Evolutionary conservation across 2,113 vertebrate genomes (phyloP).

Genomic region (Ammodytes dubius): DNA sequence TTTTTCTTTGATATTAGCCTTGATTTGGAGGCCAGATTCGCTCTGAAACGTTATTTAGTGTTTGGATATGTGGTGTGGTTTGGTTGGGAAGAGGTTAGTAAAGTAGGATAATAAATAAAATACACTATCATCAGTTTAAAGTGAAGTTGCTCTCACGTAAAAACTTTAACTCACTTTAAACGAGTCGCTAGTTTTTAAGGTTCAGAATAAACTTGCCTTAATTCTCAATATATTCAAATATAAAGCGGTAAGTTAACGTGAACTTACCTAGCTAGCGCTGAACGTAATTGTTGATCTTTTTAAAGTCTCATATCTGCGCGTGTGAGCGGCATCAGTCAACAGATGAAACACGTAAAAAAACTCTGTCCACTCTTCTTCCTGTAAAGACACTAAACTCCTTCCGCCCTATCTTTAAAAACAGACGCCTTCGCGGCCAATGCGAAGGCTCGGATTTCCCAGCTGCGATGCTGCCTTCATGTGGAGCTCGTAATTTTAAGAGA

Average conservation of each 20-base stretch:
- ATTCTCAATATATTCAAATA: background rate
- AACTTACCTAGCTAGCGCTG: conserved; percentile 11
- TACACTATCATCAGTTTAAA: background rate
- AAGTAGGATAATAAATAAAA: no score
- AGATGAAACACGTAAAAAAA: conserved; percentile 14
- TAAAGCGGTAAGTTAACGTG: background rate
- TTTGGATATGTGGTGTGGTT: background rate
- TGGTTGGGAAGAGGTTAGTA: no score
- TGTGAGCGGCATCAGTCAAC: background rate
- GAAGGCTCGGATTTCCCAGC: background rate
- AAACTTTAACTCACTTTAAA: background rate
- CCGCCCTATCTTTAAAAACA: conserved; percentile 16
- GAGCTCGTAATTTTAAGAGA: background rate
- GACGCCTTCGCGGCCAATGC: conserved; percentile 18
- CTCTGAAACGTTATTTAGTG: background rate
- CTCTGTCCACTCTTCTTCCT: conserved; percentile 51
- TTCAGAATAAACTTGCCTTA: background rate
- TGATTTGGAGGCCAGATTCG: background rate
- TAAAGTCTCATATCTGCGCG: background rate
- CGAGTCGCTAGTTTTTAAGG: fast-evolving
- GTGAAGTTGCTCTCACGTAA: background rate
- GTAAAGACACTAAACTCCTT: conserved; percentile 30
- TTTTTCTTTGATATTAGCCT: no score
- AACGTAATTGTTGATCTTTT: background rate
- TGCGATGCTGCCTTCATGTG: background rate